Percentiles rank a stretch among this genome's conserved stretches.
Conservation (phyloP, 1,140 invertebrate species). For the Pogonomyrmex barbatus region DNA sequence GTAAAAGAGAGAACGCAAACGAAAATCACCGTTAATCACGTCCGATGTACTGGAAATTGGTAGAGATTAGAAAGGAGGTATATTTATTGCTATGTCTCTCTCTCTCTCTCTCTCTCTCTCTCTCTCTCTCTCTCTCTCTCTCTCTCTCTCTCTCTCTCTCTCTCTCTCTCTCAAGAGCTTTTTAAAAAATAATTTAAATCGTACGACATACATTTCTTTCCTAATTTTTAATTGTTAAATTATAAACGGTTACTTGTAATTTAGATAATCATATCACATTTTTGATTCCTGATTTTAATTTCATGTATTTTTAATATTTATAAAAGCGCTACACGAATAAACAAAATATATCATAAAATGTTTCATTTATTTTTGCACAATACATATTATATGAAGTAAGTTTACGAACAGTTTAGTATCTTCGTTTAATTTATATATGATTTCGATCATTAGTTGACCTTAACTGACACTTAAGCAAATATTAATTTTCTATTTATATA, state of each 20-base stretch:
- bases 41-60: not conserved
- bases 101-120: no score
- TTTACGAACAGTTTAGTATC: no score
- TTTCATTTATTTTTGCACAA: not conserved
- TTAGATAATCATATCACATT: not conserved
- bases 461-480: not conserved
- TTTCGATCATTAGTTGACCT: no score
- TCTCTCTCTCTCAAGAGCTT: not conserved
- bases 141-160: no score
- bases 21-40: not conserved
- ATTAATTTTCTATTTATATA: not conserved
- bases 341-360: not conserved
- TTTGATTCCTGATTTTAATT: not conserved
- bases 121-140: no score
- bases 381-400: no score
- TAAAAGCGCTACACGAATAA: not conserved
- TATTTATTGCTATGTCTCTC: constrained; percentile 2
- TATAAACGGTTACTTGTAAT: not conserved
- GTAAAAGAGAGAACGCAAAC: not conserved
- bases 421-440: no score
- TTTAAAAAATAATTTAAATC: not conserved
- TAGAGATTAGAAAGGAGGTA: not conserved
- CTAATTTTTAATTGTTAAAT: not conserved
- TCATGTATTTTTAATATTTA: not conserved
- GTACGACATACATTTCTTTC: not conserved